phyloP scores from a whole-genome alignment of 2,797 vertebrate species.

The Eupleurogrammus muticus region DNA sequence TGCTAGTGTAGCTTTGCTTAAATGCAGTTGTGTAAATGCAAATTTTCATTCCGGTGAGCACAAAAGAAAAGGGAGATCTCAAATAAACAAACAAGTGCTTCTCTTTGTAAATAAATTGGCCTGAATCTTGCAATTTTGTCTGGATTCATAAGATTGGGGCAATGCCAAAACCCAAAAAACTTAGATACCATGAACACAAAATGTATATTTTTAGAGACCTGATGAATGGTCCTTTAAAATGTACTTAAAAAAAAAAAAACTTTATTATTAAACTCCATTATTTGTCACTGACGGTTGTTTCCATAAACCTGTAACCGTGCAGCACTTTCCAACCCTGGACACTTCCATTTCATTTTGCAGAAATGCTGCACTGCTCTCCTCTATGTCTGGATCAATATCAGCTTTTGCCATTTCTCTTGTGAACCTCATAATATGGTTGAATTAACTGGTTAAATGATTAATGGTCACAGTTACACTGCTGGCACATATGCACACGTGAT shows the following conservation, averaged over 20 bases:
- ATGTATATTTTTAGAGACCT: too few relatives aligned
- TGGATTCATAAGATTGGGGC: background rate
- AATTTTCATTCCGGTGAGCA: background rate
- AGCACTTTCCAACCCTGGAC: too few relatives aligned
- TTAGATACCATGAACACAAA: too few relatives aligned
- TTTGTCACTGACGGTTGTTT: background rate
- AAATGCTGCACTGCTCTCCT: conserved; percentile 12
- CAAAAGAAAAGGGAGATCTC: background rate
- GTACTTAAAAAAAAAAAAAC: too few relatives aligned
- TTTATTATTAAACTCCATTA: too few relatives aligned
- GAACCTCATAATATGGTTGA: conserved; percentile 48
- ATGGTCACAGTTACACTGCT: conserved; percentile 31
- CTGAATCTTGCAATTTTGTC: background rate
- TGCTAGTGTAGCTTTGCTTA: too few relatives aligned
- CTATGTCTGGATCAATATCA: conserved; percentile 50
- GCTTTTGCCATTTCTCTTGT: conserved; percentile 39
- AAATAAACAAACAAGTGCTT: background rate
- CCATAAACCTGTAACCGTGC: background rate
- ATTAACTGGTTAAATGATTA: conserved; percentile 53
- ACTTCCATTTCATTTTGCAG: too few relatives aligned
- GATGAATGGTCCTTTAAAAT: too few relatives aligned
- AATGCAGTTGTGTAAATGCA: background rate
- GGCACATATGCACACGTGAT: conserved; percentile 18
- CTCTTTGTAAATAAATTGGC: background rate
- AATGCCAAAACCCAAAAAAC: too few relatives aligned